Base-by-base conservation (phyloP, 2,113 vertebrate genomes). In the Notarius quadriscutis region DNA sequence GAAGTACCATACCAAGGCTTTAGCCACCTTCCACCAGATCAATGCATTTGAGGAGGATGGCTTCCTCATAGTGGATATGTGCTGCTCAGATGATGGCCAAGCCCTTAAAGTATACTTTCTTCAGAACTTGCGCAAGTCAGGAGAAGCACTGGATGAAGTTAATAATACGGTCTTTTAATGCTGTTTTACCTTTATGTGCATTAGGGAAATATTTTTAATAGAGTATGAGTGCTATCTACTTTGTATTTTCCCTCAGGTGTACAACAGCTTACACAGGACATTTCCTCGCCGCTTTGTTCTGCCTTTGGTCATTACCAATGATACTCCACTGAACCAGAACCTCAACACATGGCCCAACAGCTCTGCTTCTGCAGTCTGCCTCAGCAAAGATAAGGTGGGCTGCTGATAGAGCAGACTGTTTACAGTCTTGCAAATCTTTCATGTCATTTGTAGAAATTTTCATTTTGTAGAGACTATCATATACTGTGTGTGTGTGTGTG, bases 271-370 rank as follows among this genome's bases (percentile, higher is more conserved):
- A 51, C 30, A 89, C 84, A 94, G 62, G 82, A 53, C 91, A 1
- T 97, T 95, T 83, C 97, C 98, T 72, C 93, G 95, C 0, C 96
- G 97, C 14, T 99, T 98, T 86, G 97, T 99, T 62, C 95, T 99
- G 88, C 97, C 98, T 2, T 93, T 99, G 25, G 30, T 92, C 0
- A 90, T 97, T 86, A 94, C 90, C 78, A 48, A 85, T 65, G 92
- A 95, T 48, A 94, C 93, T 0, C 92, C 96, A 0, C 87, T 89
- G 57, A 95, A 93, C 48, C 92, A 95, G 89, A 96, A 98, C 90
- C 94, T 97, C 84, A 97, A 95, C 91, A 96, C 95, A 0, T 89
- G 96, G 85, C 74, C 93, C 58, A 94, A 93, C 18, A 97, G 94
- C 25, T 79, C 75, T 12, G 98, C 97, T 5, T 96, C 92, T 0